Conservation (phyloP, 92 coral and sea anemone species). For the Zoanthus sociatus region DNA sequence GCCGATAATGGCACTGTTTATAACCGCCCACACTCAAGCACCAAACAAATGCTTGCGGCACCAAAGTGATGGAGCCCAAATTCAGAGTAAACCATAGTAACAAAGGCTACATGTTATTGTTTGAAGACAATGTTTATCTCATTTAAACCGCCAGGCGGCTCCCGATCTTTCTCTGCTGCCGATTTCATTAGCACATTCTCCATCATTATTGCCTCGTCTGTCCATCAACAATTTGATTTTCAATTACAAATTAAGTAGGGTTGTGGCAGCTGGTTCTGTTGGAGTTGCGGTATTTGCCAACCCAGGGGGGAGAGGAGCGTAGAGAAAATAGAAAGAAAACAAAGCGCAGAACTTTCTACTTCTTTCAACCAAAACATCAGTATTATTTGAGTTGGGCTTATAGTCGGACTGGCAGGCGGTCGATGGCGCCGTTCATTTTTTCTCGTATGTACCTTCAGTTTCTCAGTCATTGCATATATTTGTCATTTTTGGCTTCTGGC, state of each 20-base stretch:
- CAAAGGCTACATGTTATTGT: background rate
- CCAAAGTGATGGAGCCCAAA: slow-evolving; percentile 32
- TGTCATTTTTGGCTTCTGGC: too few relatives aligned
- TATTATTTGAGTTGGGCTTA: too few relatives aligned
- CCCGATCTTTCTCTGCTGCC: slow-evolving; percentile 13
- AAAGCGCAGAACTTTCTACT: too few relatives aligned
- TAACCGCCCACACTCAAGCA: slow-evolving; percentile 25
- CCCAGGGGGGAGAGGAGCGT: too few relatives aligned
- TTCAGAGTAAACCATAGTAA: slow-evolving; percentile 36
- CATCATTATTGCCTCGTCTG: slow-evolving; percentile 27
- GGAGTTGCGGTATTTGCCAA: too few relatives aligned
- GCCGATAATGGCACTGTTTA: slow-evolving; percentile 22
- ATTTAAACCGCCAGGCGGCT: slow-evolving; percentile 24
- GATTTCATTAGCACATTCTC: slow-evolving; percentile 43
- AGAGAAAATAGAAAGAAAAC: too few relatives aligned
- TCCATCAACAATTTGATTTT: slow-evolving; percentile 6
- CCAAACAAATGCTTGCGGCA: slow-evolving; percentile 37
- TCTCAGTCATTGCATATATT: too few relatives aligned
- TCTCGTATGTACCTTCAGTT: too few relatives aligned
- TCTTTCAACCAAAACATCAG: too few relatives aligned
- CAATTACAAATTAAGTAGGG: slow-evolving; percentile 1
- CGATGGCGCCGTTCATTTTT: too few relatives aligned
- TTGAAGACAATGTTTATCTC: slow-evolving; percentile 31
- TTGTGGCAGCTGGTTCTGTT: background rate
- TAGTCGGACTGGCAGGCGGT: too few relatives aligned